Base-by-base conservation (phyloP, 37 sponge, comb jelly and placozoan genomes). In the Bolinopsis microptera region DNA sequence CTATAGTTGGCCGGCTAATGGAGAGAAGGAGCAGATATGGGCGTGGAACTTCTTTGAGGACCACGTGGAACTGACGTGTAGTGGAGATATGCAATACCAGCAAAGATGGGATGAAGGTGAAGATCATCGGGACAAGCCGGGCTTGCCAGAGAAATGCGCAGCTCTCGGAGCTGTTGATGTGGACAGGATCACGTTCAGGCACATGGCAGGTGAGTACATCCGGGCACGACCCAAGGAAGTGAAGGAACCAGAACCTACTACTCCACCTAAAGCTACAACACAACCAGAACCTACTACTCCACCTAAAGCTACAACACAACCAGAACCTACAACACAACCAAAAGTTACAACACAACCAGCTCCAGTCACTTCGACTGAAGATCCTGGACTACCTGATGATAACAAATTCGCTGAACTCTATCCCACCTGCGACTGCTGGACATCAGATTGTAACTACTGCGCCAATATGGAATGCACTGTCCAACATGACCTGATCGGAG, bases 381-480 rank as follows among this genome's bases (percentile, higher is more conserved):
- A 13, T 21, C 21, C 21, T 21, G 75, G 5, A n/a, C 3, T 8
- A 23, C 31, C 26, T 2, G 61, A 48, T 48, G 61, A 48, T 13
- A 48, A 48, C 61, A 48, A 18, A 18, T 48, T 48, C 61, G 61
- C 61, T 48, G 61, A 48, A 48, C 5, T 48, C 61, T 48, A 48
- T 13, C 61, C 61, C 5, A 72, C 75, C 5, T 72, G 75, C 18
- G 75, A 72, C 31, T 72, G 75, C 75, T 72, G 75, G 75, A 72
- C 75, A 3, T 8, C 26, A 23, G 75, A 72, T 8, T 72, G 75
- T 72, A n/a, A n/a, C 75, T 72, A 28, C 5, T 72, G 75, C 75
- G 5, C 75, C 2, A 28, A 72, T 21, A 2, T 30, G 75, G 31
- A 72, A 21, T 72, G 75, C 18, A n/a, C 31, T 3, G 75, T 72